Conservation (phyloP, 2,888 invertebrate genomes). For the Lymantria monacha region DNA sequence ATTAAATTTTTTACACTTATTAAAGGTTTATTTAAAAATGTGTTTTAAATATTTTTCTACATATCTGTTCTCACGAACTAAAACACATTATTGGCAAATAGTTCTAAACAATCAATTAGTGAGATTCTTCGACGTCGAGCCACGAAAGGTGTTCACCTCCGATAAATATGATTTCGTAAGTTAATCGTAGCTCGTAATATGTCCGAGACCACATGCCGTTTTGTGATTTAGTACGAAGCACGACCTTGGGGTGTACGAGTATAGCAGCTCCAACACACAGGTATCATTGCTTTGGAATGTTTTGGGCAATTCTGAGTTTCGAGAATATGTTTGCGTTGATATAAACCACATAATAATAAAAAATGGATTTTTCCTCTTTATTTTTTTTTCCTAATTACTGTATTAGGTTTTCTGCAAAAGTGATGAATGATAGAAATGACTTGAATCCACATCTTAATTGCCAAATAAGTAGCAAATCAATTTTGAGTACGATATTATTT, state of each 20-base stretch:
- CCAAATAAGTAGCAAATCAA: too few species aligned
- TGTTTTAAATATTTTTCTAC: not conserved
- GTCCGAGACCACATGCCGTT: slow-evolving; percentile 62
- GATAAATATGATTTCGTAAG: slow-evolving; percentile 64
- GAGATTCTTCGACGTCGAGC: slow-evolving; percentile 35
- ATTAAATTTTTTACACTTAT: too few species aligned
- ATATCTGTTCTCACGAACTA: slow-evolving; percentile 11
- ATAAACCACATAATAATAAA: too few species aligned
- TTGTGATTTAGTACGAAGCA: slow-evolving; percentile 46
- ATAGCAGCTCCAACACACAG: not conserved
- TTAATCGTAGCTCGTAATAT: slow-evolving; percentile 56
- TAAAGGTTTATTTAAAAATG: not conserved
- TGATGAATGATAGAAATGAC: too few species aligned
- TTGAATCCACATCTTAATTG: too few species aligned
- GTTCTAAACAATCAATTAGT: slow-evolving; percentile 45
- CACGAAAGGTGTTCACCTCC: slow-evolving; percentile 29
- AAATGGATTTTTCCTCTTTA: too few species aligned
- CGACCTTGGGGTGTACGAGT: slow-evolving; percentile 20
- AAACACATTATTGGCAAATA: slow-evolving; percentile 24
- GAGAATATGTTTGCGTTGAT: too few species aligned
- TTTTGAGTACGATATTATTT: too few species aligned
- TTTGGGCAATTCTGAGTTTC: not conserved
- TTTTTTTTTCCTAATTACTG: too few species aligned
- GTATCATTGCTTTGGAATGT: not conserved
- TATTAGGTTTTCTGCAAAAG: too few species aligned